phyloP scores from a whole-genome alignment of 2,113 vertebrate species.

The Hipposideros armiger region DNA sequence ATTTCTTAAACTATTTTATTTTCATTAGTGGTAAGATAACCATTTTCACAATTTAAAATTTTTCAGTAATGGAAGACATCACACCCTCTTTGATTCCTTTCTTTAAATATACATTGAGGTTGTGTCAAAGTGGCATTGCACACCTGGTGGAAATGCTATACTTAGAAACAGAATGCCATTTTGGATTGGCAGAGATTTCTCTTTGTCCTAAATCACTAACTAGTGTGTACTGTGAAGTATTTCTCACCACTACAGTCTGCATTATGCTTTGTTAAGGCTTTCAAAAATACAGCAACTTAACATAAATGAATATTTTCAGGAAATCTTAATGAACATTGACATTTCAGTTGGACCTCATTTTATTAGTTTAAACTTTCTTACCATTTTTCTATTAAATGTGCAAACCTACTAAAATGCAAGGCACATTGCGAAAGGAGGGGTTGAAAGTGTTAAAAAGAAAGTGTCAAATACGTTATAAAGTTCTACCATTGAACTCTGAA shows the following conservation, averaged over 20 bases:
- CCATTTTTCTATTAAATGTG: background rate
- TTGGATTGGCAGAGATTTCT: background rate
- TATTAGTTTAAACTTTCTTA: constrained; percentile 8
- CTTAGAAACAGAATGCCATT: background rate
- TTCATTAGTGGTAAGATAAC: background rate
- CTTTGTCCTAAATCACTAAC: background rate
- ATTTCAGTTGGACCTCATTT: background rate
- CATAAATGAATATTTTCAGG: background rate
- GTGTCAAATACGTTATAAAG: constrained; percentile 86
- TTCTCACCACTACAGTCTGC: background rate
- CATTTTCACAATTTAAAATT: background rate
- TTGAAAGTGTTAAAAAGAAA: constrained; percentile 80
- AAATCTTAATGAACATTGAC: background rate
- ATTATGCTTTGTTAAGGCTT: background rate
- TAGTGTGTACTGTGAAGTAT: background rate
- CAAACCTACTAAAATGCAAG: constrained; percentile 2
- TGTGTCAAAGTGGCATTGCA: background rate
- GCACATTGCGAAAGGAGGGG: background rate
- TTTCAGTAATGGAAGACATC: background rate
- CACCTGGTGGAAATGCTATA: background rate
- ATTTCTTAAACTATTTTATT: background rate
- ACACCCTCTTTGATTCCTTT: background rate
- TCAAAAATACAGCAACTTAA: background rate
- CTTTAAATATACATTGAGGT: background rate
- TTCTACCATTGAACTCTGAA: constrained; percentile 88